Evolutionary conservation across 1,140 invertebrate genomes (phyloP).

Genomic region (Euura saliciscinereae): DNA sequence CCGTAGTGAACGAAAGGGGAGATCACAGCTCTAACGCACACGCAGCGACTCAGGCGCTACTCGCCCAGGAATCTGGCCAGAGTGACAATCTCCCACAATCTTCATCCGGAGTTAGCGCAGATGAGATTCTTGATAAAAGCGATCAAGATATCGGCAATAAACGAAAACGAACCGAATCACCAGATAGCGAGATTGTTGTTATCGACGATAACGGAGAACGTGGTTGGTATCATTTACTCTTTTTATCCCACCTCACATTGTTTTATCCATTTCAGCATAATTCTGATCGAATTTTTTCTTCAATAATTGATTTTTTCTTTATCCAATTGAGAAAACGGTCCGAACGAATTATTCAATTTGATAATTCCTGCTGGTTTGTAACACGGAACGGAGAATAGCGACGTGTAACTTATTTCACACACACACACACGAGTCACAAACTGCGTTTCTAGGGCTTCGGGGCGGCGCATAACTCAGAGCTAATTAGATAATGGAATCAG

Average conservation of each 20-base stretch:
- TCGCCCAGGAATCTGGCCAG: slow-evolving; percentile 23
- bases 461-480: slow-evolving; percentile 13
- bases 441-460: slow-evolving; percentile 39
- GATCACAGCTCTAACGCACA: slow-evolving; percentile 3
- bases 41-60: slow-evolving; percentile 19
- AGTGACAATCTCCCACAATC: not conserved
- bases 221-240: not conserved
- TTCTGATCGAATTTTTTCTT: too few relatives aligned
- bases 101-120: not conserved
- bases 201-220: slow-evolving; percentile 20
- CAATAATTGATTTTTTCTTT: not conserved
- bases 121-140: not conserved
- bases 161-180: slow-evolving; percentile 18
- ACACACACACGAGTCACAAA: not conserved
- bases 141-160: slow-evolving; percentile 13
- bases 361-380: too few relatives aligned
- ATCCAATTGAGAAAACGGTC: not conserved
- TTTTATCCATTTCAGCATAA: not conserved
- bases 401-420: too few relatives aligned
- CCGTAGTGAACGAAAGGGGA: slow-evolving; percentile 20
- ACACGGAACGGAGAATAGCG: too few relatives aligned
- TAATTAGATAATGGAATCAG: slow-evolving; percentile 42
- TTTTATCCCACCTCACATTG: not conserved
- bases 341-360: not conserved
- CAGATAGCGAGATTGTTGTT: slow-evolving; percentile 17